Evolutionary conservation across 92 coral and sea anemone genomes (phyloP).

Genomic region (Phenganax marumi): DNA sequence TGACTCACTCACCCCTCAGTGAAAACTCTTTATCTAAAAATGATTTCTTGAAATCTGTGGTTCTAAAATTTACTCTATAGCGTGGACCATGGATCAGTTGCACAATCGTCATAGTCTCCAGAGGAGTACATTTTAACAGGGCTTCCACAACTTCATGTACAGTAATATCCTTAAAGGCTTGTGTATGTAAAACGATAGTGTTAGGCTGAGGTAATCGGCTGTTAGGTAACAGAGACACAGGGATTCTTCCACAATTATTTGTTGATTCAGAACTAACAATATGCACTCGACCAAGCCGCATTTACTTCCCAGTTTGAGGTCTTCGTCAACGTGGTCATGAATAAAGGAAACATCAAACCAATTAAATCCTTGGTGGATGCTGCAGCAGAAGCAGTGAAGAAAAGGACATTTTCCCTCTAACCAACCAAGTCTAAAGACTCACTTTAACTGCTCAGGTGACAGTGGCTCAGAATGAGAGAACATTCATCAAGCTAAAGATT

Average conservation of each 20-base stretch:
- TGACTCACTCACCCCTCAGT: background rate
- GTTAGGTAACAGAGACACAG: no score
- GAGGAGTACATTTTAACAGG: background rate
- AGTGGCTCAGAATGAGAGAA: background rate
- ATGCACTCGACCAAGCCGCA: background rate
- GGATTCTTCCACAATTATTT: no score
- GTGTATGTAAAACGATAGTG: slow-evolving; percentile 1
- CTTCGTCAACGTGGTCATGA: slow-evolving; percentile 17
- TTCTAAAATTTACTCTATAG: background rate
- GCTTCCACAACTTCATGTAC: background rate
- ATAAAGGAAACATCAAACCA: slow-evolving; percentile 10
- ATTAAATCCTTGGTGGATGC: background rate
- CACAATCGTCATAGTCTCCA: background rate
- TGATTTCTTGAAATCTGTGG: background rate
- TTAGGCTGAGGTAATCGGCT: no score
- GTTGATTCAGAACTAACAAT: no score
- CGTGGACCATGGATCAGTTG: background rate
- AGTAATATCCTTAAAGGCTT: background rate
- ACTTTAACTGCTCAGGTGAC: slow-evolving; percentile 7
- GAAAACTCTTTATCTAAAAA: background rate
- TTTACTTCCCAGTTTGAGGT: slow-evolving; percentile 1
- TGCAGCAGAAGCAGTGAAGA: slow-evolving; percentile 3
- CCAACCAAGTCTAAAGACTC: slow-evolving; percentile 17
- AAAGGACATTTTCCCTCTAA: slow-evolving; percentile 12
- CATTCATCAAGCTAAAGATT: background rate